These are phyloP conservation scores for Ahaetulla prasina DNA, from an alignment of 2,113 vertebrate genomes.

Conservation along the genomic window DNA sequence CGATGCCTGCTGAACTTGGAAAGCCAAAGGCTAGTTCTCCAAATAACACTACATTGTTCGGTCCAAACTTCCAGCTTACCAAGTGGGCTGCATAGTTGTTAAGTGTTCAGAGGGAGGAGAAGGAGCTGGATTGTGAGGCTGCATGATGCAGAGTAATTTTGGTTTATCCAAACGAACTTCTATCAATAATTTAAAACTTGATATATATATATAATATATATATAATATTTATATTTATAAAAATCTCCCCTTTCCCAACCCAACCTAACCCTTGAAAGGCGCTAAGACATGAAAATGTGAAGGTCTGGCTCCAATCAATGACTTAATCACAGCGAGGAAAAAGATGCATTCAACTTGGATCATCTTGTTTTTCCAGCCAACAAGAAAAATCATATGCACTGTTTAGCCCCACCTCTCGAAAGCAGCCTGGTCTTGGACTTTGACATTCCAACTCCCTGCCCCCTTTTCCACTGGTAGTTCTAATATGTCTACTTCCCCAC, in stretches of 20 bases:
- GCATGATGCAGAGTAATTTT: conserved; percentile 70
- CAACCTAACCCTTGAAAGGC: conserved; percentile 62
- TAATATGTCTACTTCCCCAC: conserved; percentile 70
- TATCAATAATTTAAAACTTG: conserved; percentile 84
- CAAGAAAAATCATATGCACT: conserved; percentile 57
- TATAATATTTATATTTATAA: conserved; percentile 69
- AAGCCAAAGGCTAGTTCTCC: neutral
- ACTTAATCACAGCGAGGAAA: conserved; percentile 50
- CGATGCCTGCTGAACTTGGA: conserved; percentile 24
- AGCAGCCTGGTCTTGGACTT: conserved; percentile 56
- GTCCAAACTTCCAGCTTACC: conserved; percentile 39
- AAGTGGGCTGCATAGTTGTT: conserved; percentile 64
- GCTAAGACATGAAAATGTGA: conserved; percentile 61
- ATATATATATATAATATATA: conserved; percentile 75
- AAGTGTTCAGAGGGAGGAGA: conserved; percentile 38
- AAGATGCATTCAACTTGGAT: conserved; percentile 56
- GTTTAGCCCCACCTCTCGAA: conserved; percentile 37
- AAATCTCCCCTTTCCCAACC: conserved; percentile 64
- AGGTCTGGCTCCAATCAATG: conserved; percentile 58
- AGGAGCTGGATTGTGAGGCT: conserved; percentile 28
- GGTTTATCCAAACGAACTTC: conserved; percentile 72
- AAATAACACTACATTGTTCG: conserved; percentile 47
- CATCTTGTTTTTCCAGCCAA: conserved; percentile 56
- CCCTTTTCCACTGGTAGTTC: conserved; percentile 45
- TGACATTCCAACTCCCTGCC: conserved; percentile 53